A percentile compares a stretch with the other conserved stretches of the same genome.
These are phyloP conservation scores for Heliconius charithonia DNA, from an alignment of 2,888 invertebrate species.

Conservation along the genomic window DNA sequence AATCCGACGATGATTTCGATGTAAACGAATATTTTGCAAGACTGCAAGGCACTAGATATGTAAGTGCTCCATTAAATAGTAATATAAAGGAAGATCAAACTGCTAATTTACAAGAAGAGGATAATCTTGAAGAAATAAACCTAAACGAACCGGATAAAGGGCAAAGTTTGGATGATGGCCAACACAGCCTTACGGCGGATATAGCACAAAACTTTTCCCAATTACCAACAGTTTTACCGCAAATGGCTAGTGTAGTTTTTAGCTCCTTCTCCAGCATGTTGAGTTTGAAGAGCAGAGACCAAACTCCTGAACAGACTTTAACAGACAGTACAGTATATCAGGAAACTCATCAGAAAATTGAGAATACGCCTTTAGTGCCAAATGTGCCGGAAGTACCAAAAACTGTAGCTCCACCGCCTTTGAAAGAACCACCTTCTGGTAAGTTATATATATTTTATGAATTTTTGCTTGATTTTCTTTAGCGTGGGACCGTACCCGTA, in stretches of 20 bases:
- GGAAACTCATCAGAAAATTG: constrained; percentile 52
- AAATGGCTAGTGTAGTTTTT: constrained; percentile 86
- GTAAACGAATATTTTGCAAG: constrained; percentile 79
- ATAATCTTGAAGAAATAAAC: constrained; percentile 74
- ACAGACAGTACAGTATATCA: constrained; percentile 50
- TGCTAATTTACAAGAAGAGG: constrained; percentile 77
- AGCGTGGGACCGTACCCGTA: too few species aligned
- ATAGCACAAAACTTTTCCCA: constrained; percentile 84
- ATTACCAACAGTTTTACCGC: constrained; percentile 83
- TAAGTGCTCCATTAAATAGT: constrained; percentile 72
- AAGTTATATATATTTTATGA: constrained; percentile 51
- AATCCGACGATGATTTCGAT: constrained; percentile 77
- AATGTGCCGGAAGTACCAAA: constrained; percentile 58
- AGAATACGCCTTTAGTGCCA: constrained; percentile 43
- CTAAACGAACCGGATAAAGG: constrained; percentile 65
- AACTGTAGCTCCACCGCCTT: constrained; percentile 67
- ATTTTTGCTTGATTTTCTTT: neutral
- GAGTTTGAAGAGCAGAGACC: constrained; percentile 69
- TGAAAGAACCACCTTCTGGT: constrained; percentile 68
- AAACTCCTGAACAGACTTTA: constrained; percentile 59
- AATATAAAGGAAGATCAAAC: constrained; percentile 77
- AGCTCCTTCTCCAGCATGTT: constrained; percentile 85
- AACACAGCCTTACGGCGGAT: constrained; percentile 75
- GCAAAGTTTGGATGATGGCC: constrained; percentile 51
- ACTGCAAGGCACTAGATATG: constrained; percentile 75